phyloP scores from a whole-genome alignment of 2,888 invertebrate species.

The Alentia gelatinosa region DNA sequence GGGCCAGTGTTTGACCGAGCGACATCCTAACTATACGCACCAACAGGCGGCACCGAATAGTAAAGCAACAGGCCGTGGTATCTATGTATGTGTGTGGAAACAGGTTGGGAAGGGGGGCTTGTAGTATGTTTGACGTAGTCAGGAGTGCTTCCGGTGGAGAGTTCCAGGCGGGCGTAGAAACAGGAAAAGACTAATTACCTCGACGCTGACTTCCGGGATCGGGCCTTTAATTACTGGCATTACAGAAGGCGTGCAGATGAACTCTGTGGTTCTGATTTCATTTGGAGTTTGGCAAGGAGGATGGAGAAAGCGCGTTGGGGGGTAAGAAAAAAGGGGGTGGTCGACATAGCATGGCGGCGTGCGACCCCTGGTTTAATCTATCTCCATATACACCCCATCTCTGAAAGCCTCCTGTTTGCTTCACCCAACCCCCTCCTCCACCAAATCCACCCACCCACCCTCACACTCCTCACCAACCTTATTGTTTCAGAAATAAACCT shows the following conservation, averaged over 20 bases:
- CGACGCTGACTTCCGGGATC: neutral
- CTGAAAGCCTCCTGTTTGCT: neutral
- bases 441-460: neutral
- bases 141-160: conserved; percentile 12
- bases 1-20: too few species aligned
- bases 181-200: conserved; percentile 34
- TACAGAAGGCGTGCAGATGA: neutral
- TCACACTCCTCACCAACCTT: too few species aligned
- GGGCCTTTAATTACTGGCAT: conserved; percentile 21
- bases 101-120: too few species aligned
- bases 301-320: too few species aligned
- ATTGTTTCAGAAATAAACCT: too few species aligned
- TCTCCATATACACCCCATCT: neutral
- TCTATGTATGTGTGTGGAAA: too few species aligned
- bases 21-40: too few species aligned
- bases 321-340: neutral
- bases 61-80: too few species aligned
- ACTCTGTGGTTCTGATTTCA: neutral
- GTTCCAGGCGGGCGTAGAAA: neutral
- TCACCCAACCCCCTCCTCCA: neutral
- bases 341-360: neutral
- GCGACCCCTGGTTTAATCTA: neutral
- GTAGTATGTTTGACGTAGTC: neutral
- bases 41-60: too few species aligned
- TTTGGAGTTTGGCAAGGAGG: too few species aligned